These are phyloP conservation scores for Calliopsis andreniformis DNA, from an alignment of 1,140 invertebrate species.

Conservation along the genomic window DNA sequence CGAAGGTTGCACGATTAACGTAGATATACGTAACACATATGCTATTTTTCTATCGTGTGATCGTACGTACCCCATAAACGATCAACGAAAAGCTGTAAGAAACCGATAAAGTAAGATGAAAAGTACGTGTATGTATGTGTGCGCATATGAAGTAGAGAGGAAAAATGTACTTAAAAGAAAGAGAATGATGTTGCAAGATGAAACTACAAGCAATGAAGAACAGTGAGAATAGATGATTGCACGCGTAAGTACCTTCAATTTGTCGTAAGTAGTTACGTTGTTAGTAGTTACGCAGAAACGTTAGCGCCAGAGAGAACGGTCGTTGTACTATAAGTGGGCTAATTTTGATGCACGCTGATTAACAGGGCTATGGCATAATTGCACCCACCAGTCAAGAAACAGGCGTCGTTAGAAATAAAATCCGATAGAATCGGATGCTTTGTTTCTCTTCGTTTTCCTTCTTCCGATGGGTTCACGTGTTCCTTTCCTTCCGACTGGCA, in stretches of 20 bases:
- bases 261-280: constrained; percentile 19
- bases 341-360: constrained; percentile 73
- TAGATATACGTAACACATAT: too few relatives aligned
- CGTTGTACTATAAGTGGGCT: constrained; percentile 63
- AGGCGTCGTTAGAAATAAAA: background rate
- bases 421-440: background rate
- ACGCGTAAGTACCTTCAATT: constrained; percentile 37
- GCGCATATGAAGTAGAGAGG: too few relatives aligned
- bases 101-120: too few relatives aligned
- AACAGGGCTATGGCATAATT: constrained; percentile 73
- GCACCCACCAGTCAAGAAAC: constrained; percentile 29
- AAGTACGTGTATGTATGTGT: too few relatives aligned
- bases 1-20: too few relatives aligned
- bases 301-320: constrained; percentile 31
- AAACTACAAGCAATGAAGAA: background rate
- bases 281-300: constrained; percentile 1
- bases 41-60: too few relatives aligned
- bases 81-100: too few relatives aligned
- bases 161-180: too few relatives aligned
- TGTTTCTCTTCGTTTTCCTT: background rate
- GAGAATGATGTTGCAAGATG: background rate
- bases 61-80: too few relatives aligned
- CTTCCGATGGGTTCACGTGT: background rate
- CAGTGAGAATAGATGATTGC: too few relatives aligned
- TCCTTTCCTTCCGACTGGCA: too few relatives aligned